Base-by-base conservation (phyloP, 2,888 invertebrate genomes). In the Fragum whitleyi region DNA sequence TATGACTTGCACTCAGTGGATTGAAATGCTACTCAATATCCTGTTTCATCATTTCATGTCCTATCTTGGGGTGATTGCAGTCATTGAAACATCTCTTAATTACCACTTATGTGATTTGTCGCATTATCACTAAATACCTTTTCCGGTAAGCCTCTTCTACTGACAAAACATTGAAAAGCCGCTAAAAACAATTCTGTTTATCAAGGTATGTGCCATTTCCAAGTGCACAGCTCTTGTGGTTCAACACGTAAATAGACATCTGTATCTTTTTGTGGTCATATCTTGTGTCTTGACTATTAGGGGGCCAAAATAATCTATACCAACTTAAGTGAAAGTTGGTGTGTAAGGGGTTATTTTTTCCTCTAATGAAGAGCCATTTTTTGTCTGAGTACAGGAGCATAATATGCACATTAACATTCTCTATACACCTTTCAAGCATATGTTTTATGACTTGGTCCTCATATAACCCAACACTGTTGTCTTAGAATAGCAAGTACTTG, bases 241-340 rank as follows among this genome's bases (percentile, higher is more conserved):
- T n/a, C n/a, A n/a, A n/a, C n/a, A n/a, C n/a, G n/a, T n/a, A n/a
- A n/a, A n/a, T n/a, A n/a, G n/a, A n/a, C n/a, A n/a, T n/a, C n/a
- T n/a, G n/a, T n/a, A n/a, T n/a, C n/a, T n/a, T 76, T 74, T 75
- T 67, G 14, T 74, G 7, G 32, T 69, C 26, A 23, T 14, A 3
- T n/a, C 2, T 9, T n/a, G 19, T 9, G 11, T 9, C 57, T 57
- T 57, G n/a, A 57, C 23, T 26, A 62, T n/a, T 7, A 53, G 42
- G n/a, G 57, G 28, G 3, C 57, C 57, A n/a, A 57, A 57, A 14
- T 57, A 57, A 23, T 57, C 57, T 21, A 21, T 57, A 2, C 57
- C 57, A 23, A 57, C 23, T 2, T 21, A 57, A 9, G 57, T 57
- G 57, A 57, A 57, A 21, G 23, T 9, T 2, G 57, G 23, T n/a